phyloP scores from a whole-genome alignment of 2,113 vertebrate genomes.

The Equus quagga region DNA sequence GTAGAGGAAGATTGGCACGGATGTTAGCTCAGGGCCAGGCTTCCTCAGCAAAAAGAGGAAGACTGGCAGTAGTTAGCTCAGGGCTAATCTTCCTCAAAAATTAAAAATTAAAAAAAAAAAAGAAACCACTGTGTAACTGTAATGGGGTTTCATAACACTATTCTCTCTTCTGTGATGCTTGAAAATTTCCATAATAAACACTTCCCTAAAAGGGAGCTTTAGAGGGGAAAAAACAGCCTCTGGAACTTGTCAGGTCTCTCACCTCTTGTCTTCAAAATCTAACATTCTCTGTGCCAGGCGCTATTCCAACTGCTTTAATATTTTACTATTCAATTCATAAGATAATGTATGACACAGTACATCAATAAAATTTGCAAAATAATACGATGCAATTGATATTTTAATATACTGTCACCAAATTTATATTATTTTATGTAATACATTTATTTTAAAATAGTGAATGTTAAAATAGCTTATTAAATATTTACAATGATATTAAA shows the following conservation, averaged over 20 bases:
- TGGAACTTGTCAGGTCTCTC: not conserved
- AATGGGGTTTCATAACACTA: not conserved
- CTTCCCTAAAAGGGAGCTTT: not conserved
- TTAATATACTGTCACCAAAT: slow-evolving; percentile 3
- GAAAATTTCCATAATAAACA: slow-evolving; percentile 30
- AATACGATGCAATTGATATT: not conserved
- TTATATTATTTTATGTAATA: slow-evolving; percentile 25
- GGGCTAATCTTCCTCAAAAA: no score
- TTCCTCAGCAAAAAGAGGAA: no score
- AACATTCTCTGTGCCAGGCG: not conserved
- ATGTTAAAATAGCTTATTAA: not conserved
- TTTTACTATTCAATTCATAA: not conserved
- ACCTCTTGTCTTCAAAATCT: not conserved
- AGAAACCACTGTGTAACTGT: not conserved
- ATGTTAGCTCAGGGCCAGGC: no score
- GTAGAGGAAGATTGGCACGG: no score
- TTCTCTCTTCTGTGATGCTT: not conserved
- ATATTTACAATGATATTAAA: not conserved
- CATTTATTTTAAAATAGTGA: not conserved
- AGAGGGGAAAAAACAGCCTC: not conserved
- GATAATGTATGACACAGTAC: not conserved
- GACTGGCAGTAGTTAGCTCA: no score
- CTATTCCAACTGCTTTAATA: not conserved
- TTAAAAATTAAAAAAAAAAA: no score
- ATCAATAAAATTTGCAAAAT: not conserved